These are phyloP conservation scores for Hypanus sabinus DNA, from an alignment of 2,113 vertebrate genomes.

Conservation along the genomic window DNA sequence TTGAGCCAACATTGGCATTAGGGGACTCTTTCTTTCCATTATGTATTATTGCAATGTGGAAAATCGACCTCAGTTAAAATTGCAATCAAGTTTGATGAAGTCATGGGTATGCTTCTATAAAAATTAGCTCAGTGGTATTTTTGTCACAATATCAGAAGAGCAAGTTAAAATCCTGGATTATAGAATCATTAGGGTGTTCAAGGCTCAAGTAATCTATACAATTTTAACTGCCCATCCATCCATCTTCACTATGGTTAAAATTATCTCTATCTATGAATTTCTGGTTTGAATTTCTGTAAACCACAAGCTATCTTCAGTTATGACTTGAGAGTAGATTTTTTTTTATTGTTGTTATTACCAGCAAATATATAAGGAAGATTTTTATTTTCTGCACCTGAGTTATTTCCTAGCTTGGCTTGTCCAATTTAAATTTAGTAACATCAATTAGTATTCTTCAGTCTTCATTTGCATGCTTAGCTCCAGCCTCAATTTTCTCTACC, in stretches of 20 bases:
- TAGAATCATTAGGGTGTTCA: neutral
- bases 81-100: neutral
- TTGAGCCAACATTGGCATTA: too few species aligned
- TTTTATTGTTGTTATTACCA: neutral
- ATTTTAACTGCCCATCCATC: neutral
- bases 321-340: neutral
- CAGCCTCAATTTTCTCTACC: neutral
- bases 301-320: too few species aligned
- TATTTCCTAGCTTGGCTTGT: neutral
- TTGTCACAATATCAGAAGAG: neutral
- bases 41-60: too few species aligned
- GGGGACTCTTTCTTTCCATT: too few species aligned
- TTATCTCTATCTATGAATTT: neutral
- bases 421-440: slow-evolving; percentile 7
- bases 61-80: neutral
- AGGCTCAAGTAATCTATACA: neutral
- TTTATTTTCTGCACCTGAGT: neutral
- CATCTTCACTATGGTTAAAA: neutral
- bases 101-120: neutral
- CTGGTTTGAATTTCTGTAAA: neutral
- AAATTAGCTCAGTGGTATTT: neutral
- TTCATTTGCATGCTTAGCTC: slow-evolving; percentile 20
- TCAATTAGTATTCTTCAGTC: neutral
- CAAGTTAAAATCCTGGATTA: neutral
- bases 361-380: neutral